Evolutionary conservation across 2,888 invertebrate species (phyloP), one percentile per base, ranked within the genome.

Genomic region (Acleris emargana): DNA sequence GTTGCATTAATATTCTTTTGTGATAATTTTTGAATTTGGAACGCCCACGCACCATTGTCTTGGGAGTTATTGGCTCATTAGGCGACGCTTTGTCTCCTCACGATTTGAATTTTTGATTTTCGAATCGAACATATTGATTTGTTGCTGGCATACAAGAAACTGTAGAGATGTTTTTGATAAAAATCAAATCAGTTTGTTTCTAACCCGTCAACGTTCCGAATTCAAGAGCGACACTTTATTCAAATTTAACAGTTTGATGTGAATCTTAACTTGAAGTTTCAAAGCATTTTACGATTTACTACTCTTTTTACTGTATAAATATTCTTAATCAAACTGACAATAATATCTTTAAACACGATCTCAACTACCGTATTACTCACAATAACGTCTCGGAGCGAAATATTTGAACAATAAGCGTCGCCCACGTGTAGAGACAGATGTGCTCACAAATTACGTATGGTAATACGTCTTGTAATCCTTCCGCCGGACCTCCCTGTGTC

Each of bases 1-100:
- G 91, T 87, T 83, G 84, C 91, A 90, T 92, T 90, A 91, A 90
- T 91, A 91, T 91, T 91, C 92, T 89, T 91, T 89, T 89, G 89
- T 89, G 89, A 87, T 90, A 88, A 90, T 89, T 88, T 57, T 87
- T 76, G 86, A 87, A 86, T 89, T 89, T 82, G 83, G 82, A 83
- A 84, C 90, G 87, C 91, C 91, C 85, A 90, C 91, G 82, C 80
- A 80, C 88, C 84, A 92, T 92, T 92, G 92, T 92, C 88, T 89
- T 81, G 80, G 82, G 84, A 90, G 88, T 91, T 91, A 92, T 92
- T 88, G 91, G 89, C 89, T 92, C 91, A 92, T 92, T 91, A 91
- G 82, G 87, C 85, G 86, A 64, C 66, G 86, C 86, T 86, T 85
- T 87, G 87, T 86, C 81, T 84, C 78, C 76, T 58, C 76, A 73